Evolutionary conservation across 2,888 invertebrate genomes (phyloP).

Genomic region (Brachyptera putata): DNA sequence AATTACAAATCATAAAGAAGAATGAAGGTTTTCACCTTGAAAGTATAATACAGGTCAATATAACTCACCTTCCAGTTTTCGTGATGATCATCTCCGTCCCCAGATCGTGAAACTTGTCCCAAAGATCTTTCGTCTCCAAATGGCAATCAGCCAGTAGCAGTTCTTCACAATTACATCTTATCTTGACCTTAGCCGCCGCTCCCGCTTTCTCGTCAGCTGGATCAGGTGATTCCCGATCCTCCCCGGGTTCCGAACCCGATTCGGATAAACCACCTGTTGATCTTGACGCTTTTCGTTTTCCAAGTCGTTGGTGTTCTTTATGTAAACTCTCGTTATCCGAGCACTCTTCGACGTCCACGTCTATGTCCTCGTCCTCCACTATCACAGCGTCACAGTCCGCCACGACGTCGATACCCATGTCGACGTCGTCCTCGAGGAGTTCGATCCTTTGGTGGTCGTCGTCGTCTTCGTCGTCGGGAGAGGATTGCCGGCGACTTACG

Average conservation of each 20-base stretch:
- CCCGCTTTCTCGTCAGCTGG: constrained; percentile 34
- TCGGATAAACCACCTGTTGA: constrained; percentile 23
- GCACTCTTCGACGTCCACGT: constrained; percentile 68
- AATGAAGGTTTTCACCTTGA: too few species aligned
- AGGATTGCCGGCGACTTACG: constrained; percentile 42
- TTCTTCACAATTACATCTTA: constrained; percentile 64
- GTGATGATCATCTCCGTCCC: constrained; percentile 85
- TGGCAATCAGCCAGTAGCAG: constrained; percentile 63
- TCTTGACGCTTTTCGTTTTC: constrained; percentile 16
- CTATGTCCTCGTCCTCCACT: constrained; percentile 57
- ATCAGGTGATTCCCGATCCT: constrained; percentile 28
- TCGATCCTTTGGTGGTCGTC: neutral
- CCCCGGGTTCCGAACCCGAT: constrained; percentile 30
- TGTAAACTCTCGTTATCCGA: constrained; percentile 54
- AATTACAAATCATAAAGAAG: too few species aligned
- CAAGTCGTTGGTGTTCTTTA: constrained; percentile 36
- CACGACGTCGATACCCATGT: constrained; percentile 1
- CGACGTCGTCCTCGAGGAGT: constrained; percentile 22
- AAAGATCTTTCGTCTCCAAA: constrained; percentile 74
- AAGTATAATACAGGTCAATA: too few species aligned
- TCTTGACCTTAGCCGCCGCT: constrained; percentile 44
- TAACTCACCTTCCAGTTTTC: constrained; percentile 70
- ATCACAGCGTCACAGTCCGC: neutral
- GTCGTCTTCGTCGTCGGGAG: constrained; percentile 29
- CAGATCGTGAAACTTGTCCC: constrained; percentile 74